Evolutionary conservation across 2,113 vertebrate species (phyloP).

Genomic region (Anseranas semipalmata): DNA sequence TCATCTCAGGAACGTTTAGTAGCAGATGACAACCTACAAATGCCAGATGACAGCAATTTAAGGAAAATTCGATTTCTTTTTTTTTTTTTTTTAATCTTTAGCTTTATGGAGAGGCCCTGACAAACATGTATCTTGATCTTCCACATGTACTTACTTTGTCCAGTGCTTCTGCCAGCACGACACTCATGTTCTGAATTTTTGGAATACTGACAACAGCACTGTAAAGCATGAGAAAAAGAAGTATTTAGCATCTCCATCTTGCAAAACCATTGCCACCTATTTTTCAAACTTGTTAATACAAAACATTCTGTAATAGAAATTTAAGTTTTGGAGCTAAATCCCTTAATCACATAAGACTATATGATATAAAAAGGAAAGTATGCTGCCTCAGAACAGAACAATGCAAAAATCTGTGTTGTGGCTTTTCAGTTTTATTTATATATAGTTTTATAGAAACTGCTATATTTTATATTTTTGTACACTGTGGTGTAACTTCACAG

Average conservation of each 20-base stretch:
- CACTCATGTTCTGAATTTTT: slow-evolving; percentile 80
- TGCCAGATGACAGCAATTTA: not conserved
- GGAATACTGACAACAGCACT: slow-evolving; percentile 75
- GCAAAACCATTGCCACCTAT: not conserved
- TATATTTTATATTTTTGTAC: not conserved
- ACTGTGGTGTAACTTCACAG: not conserved
- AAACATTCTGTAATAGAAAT: not conserved
- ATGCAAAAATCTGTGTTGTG: not conserved
- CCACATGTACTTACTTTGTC: slow-evolving; percentile 83
- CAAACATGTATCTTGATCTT: fast-evolving
- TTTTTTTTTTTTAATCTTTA: not conserved
- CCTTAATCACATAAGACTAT: not conserved
- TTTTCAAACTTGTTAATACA: not conserved
- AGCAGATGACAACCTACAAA: not conserved
- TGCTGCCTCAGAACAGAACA: not conserved
- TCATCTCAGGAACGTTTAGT: not conserved
- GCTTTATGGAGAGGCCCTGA: not conserved
- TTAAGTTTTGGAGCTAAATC: not conserved
- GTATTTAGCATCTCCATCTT: not conserved
- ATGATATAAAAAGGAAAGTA: not conserved
- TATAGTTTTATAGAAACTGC: not conserved
- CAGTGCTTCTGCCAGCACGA: slow-evolving; percentile 79
- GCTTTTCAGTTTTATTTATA: not conserved
- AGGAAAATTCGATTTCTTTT: not conserved
- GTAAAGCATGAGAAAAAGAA: slow-evolving; percentile 64